phyloP scores from a whole-genome alignment of 2,797 vertebrate genomes.

The Pseudocheirus occidentalis region DNA sequence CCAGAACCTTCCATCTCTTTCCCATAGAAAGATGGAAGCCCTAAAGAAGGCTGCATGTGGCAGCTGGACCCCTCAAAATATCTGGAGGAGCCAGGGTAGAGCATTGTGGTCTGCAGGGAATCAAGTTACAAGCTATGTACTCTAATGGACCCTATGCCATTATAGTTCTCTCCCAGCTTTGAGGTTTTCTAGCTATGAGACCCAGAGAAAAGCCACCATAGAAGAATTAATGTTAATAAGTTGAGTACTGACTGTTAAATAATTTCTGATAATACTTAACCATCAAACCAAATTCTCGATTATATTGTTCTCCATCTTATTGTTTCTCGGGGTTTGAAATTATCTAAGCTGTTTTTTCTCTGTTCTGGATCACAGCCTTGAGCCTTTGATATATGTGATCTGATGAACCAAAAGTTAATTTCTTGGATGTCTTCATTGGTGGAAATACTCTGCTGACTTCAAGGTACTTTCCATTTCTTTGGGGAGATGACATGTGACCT shows the following conservation, averaged over 20 bases:
- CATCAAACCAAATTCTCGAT: slow-evolving; percentile 35
- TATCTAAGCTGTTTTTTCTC: background rate
- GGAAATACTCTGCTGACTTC: background rate
- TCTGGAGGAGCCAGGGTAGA: background rate
- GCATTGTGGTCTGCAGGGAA: background rate
- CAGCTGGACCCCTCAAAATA: background rate
- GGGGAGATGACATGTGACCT: background rate
- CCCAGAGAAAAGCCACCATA: background rate
- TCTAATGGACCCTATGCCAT: background rate
- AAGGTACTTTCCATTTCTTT: background rate
- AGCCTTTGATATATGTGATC: background rate
- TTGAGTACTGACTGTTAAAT: background rate
- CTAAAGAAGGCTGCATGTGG: background rate
- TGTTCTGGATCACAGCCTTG: background rate
- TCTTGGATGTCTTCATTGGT: background rate
- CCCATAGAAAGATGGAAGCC: background rate
- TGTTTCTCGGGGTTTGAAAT: background rate
- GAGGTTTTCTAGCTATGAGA: background rate
- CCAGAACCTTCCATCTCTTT: background rate
- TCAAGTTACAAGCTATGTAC: background rate
- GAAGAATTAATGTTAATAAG: background rate
- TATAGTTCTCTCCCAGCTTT: background rate
- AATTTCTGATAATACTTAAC: background rate
- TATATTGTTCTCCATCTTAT: background rate
- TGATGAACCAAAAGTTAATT: background rate